phyloP scores from a whole-genome alignment of 2,888 invertebrate genomes.

The Euproctis similis region DNA sequence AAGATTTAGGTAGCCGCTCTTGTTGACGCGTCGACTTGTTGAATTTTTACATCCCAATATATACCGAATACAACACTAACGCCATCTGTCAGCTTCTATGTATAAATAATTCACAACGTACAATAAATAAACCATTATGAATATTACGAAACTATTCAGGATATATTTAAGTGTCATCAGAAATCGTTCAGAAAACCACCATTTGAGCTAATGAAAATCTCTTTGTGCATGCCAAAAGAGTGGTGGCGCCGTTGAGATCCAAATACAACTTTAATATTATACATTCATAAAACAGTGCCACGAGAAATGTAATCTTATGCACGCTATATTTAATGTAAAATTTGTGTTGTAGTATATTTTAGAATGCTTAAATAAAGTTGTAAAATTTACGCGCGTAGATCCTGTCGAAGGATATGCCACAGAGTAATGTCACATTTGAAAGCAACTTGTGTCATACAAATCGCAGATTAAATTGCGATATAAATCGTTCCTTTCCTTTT shows the following conservation, averaged over 20 bases:
- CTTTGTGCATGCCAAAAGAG: no score
- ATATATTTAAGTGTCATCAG: slow-evolving; percentile 24
- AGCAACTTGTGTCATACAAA: slow-evolving; percentile 55
- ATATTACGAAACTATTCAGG: slow-evolving; percentile 16
- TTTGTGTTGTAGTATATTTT: slow-evolving; percentile 4
- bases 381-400: slow-evolving; percentile 46
- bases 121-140: no score
- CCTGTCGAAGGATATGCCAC: slow-evolving; percentile 37
- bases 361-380: slow-evolving; percentile 19
- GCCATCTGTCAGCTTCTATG: no score
- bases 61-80: no score
- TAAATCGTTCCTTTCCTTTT: slow-evolving; percentile 62
- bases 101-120: no score
- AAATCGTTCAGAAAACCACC: no score
- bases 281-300: not conserved
- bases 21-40: no score
- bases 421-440: slow-evolving; percentile 55
- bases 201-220: no score
- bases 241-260: slow-evolving; percentile 55
- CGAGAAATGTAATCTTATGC: slow-evolving; percentile 10
- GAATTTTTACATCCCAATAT: no score
- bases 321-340: slow-evolving; percentile 10
- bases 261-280: slow-evolving; percentile 29
- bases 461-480: slow-evolving; percentile 47
- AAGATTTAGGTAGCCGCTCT: no score